A percentile compares a stretch with the other conserved stretches of the same genome.
Evolutionary conservation across 2,113 vertebrate genomes (phyloP).

Genomic region (Pterocles orientalis): DNA sequence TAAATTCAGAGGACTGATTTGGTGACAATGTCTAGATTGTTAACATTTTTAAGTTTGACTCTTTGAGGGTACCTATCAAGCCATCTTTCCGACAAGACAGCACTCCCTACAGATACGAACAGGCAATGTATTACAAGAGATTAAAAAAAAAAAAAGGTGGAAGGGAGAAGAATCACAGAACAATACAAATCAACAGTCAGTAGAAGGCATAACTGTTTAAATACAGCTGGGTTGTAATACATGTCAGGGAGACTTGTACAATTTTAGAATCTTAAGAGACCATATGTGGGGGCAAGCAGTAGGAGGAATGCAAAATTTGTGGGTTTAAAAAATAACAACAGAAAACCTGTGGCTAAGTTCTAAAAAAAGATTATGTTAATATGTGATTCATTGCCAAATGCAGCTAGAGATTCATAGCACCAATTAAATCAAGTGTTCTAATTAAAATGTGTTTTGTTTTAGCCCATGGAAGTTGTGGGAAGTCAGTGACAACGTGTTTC

Average conservation of each 20-base stretch:
- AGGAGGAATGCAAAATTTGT: constrained; percentile 64
- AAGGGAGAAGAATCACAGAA: background rate
- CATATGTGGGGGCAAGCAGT: constrained; percentile 50
- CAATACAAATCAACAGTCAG: background rate
- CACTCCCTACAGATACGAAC: background rate
- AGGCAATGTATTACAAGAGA: background rate
- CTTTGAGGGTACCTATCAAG: background rate
- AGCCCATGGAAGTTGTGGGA: background rate
- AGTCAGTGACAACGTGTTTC: background rate
- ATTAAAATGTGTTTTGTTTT: constrained; percentile 47
- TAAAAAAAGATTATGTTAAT: constrained; percentile 52
- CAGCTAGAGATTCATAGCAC: background rate
- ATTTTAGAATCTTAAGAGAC: constrained; percentile 51
- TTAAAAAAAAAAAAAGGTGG: rapidly evolving
- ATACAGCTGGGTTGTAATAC: constrained; percentile 30
- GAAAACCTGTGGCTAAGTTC: constrained; percentile 11
- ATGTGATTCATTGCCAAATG: constrained; percentile 58
- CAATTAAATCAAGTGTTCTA: constrained; percentile 31
- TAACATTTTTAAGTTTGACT: constrained; percentile 16
- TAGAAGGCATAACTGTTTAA: constrained; percentile 26
- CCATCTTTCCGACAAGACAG: background rate
- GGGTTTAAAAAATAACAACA: constrained; percentile 70
- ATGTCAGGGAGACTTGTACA: background rate
- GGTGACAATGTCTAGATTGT: background rate
- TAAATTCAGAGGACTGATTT: background rate